Percentiles rank a stretch among this genome's conserved stretches.
These are phyloP conservation scores for Cotesia glomerata DNA, from an alignment of 1,140 invertebrate genomes.

Conservation along the genomic window DNA sequence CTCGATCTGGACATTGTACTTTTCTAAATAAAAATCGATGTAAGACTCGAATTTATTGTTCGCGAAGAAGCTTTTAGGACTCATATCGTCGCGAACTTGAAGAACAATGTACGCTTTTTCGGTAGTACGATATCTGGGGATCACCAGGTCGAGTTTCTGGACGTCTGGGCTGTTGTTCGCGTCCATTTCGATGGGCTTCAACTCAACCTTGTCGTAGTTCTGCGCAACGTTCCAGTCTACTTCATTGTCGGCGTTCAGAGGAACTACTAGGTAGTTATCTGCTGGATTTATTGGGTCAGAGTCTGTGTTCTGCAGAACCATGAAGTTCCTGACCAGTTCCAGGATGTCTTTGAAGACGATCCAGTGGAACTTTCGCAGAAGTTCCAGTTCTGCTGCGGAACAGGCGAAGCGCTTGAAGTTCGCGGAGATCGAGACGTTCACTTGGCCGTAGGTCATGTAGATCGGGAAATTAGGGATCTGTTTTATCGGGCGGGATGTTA, in stretches of 20 bases:
- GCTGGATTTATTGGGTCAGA: conserved; percentile 70
- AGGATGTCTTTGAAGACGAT: conserved; percentile 76
- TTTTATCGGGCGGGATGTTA: conserved; percentile 67
- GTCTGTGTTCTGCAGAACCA: conserved; percentile 56
- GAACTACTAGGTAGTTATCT: conserved; percentile 80
- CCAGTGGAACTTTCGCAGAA: conserved; percentile 67
- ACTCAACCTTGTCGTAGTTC: conserved; percentile 45
- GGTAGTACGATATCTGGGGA: conserved; percentile 48
- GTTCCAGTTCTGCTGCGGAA: conserved; percentile 62
- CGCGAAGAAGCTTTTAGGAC: conserved; percentile 82
- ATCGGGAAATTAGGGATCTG: conserved; percentile 83
- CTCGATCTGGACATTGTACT: conserved; percentile 76
- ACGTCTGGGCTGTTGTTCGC: background rate
- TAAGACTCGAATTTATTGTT: conserved; percentile 77
- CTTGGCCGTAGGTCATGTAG: conserved; percentile 82
- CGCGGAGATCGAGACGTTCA: conserved; percentile 69
- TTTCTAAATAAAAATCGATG: conserved; percentile 80
- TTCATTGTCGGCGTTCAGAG: conserved; percentile 55
- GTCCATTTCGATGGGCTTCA: background rate
- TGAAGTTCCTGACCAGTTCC: conserved; percentile 77
- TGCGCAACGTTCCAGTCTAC: conserved; percentile 73
- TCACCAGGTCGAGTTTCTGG: conserved; percentile 47
- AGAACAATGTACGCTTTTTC: conserved; percentile 77
- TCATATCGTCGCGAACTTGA: conserved; percentile 78
- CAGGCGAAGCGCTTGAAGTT: conserved; percentile 62